Evolutionary conservation across 1,140 invertebrate species (phyloP).

Genomic region (Dendrolimus kikuchii): DNA sequence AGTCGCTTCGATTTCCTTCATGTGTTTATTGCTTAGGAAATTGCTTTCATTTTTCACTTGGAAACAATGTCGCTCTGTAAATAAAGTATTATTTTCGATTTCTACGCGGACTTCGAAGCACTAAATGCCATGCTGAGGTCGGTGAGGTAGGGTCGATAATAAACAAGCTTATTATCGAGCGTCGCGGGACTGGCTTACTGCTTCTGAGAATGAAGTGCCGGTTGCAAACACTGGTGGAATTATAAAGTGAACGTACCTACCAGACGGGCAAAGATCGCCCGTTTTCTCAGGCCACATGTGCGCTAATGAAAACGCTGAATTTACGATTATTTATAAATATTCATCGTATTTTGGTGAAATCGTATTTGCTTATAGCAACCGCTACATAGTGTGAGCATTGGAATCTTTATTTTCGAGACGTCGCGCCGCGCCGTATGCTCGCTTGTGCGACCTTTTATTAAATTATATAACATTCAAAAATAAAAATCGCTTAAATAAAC

Average conservation of each 20-base stretch:
- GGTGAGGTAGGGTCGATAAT: conserved; percentile 25
- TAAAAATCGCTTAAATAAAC: too few species aligned
- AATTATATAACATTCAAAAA: too few species aligned
- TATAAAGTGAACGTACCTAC: conserved; percentile 9
- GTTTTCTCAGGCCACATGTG: conserved; percentile 31
- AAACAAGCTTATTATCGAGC: conserved; percentile 41
- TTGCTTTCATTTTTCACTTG: conserved; percentile 42
- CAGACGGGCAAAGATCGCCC: conserved; percentile 14
- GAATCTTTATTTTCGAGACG: too few species aligned
- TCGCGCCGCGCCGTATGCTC: too few species aligned
- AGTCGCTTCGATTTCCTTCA: conserved; percentile 26
- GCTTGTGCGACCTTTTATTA: too few species aligned
- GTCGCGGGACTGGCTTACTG: conserved; percentile 16
- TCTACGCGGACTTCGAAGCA: conserved; percentile 10
- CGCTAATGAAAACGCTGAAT: conserved; percentile 39
- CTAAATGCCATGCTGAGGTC: conserved; percentile 17
- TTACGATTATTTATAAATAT: conserved; percentile 20
- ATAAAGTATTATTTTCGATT: conserved; percentile 15
- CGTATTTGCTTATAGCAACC: too few species aligned
- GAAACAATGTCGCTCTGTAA: conserved; percentile 26
- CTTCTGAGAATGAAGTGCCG: conserved; percentile 26
- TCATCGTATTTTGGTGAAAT: too few species aligned
- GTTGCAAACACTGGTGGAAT: conserved; percentile 26
- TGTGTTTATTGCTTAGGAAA: conserved; percentile 30
- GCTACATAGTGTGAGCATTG: too few species aligned